Evolutionary conservation across 2,797 vertebrate genomes (phyloP), one percentile per base, ranked within the genome.

Genomic region (Typhlichthys eigenmanni): DNA sequence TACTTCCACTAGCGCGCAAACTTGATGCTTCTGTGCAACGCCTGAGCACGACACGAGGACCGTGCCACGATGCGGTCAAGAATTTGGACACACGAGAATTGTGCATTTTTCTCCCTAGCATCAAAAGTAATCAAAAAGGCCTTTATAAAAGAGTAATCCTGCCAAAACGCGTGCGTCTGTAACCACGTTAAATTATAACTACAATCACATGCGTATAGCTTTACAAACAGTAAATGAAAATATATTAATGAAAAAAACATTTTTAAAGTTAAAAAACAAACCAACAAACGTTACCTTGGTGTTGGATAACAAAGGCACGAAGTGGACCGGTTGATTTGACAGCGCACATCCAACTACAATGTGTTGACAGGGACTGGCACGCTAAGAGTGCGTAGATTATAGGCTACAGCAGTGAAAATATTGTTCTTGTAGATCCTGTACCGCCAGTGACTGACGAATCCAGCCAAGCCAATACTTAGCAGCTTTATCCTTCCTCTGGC

Each of bases 291-390:
- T 68, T 73, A 82, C 83, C 83, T 78, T 13, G n/a, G 38, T 52
- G 55, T 0, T 14, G 60, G 58, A 13, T 17, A 1, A 34, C 48
- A 6, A 49, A 50, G 34, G 58, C 52, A 29, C 60, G 55, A 32
- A 61, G 9, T 13, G 47, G 55, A 2, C 77, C 49, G 59, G 60
- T 50, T 29, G 46, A 55, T 51, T 58, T 54, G 46, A 49, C 13
- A 57, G 53, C 48, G 61, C 66, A 34, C 71, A 62, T 66, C 48
- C 68, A 73, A 71, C 69, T 73, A 75, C 7, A 82, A 52, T 7
- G 56, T 70, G n/a, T 47, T 62, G 49, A 47, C 14, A 17, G 53
- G 53, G 13, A 29, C 52, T 12, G 10, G 12, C 45, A 14, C 4
- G 47, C n/a, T 1, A 3, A 29, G 4, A 13, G 53, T 9, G 29